Conservation (phyloP, 30 jellyfish, hydroid and myxozoan species). For the Aurelia aurita region DNA sequence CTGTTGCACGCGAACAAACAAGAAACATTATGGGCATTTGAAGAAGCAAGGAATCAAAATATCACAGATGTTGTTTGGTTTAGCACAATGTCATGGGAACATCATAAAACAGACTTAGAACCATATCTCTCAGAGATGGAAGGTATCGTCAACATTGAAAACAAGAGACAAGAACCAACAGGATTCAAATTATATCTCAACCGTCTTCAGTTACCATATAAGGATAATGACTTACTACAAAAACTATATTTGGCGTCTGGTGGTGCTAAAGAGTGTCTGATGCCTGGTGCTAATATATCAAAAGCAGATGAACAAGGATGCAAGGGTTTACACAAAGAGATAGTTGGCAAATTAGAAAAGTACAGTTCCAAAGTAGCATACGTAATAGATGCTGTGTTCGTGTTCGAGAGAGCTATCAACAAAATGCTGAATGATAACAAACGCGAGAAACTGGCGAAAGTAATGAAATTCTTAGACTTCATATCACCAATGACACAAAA, state of each 20-base stretch:
- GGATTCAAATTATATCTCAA: constrained; percentile 52
- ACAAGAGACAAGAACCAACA: constrained; percentile 39
- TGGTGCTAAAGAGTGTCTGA: constrained; percentile 47
- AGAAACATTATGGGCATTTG: constrained; percentile 42
- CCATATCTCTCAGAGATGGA: constrained; percentile 58
- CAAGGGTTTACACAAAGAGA: constrained; percentile 14
- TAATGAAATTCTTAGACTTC: constrained; percentile 41
- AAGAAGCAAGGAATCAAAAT: constrained; percentile 62
- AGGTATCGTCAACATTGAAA: constrained; percentile 82
- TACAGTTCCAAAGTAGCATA: constrained; percentile 45
- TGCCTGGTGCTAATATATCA: constrained; percentile 3
- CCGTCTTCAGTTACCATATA: constrained; percentile 50
- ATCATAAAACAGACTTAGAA: constrained; percentile 10
- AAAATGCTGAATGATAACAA: constrained; percentile 9
- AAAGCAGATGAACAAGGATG: constrained; percentile 28
- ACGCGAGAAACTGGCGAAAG: constrained; percentile 14
- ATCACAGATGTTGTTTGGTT: constrained; percentile 63
- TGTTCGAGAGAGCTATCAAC: constrained; percentile 34
- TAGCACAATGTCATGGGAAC: constrained; percentile 69
- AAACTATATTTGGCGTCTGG: constrained; percentile 32
- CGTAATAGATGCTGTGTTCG: constrained; percentile 82
- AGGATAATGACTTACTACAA: constrained; percentile 50
- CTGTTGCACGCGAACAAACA: constrained; percentile 63
- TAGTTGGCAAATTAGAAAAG: constrained; percentile 20
- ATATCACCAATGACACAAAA: constrained; percentile 62